Percentiles rank a stretch among this genome's conserved stretches.
These are phyloP conservation scores for Oxytorus armatus DNA, from an alignment of 2,888 invertebrate genomes.

Conservation along the genomic window DNA sequence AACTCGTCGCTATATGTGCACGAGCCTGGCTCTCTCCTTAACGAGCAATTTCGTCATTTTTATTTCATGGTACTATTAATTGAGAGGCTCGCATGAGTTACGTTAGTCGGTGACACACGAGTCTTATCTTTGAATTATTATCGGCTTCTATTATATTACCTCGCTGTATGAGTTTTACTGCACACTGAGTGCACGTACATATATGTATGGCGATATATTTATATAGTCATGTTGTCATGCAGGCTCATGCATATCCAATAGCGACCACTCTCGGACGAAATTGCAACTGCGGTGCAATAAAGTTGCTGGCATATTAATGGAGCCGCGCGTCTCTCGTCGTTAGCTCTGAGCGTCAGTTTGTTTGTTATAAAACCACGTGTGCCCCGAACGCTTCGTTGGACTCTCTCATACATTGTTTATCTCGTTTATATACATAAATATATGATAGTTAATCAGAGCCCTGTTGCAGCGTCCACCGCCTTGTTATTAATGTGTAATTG, in stretches of 20 bases:
- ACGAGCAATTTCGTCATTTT: conserved; percentile 45
- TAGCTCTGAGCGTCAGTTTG: conserved; percentile 53
- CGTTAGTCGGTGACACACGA: conserved; percentile 37
- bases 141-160: conserved; percentile 30
- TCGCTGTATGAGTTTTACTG: conserved; percentile 11
- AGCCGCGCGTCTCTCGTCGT: conserved; percentile 55
- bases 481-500: conserved; percentile 79
- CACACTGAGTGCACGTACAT: not conserved
- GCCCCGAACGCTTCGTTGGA: conserved; percentile 15
- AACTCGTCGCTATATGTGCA: not conserved
- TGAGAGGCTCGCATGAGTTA: conserved; percentile 24
- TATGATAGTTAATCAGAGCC: conserved; percentile 74
- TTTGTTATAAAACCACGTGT: conserved; percentile 60
- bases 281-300: conserved; percentile 52
- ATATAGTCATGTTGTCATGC: conserved; percentile 17
- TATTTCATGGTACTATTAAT: conserved; percentile 39
- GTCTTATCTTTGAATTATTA: conserved; percentile 60
- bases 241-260: conserved; percentile 30
- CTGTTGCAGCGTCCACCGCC: conserved; percentile 70
- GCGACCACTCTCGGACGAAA: conserved; percentile 30
- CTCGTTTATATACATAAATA: not conserved
- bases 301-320: conserved; percentile 57
- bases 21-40: conserved; percentile 25
- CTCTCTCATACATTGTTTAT: conserved; percentile 57
- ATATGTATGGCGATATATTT: conserved; percentile 10